Base-by-base conservation (phyloP, 2,888 invertebrate genomes). In the Xanthia icteritia region DNA sequence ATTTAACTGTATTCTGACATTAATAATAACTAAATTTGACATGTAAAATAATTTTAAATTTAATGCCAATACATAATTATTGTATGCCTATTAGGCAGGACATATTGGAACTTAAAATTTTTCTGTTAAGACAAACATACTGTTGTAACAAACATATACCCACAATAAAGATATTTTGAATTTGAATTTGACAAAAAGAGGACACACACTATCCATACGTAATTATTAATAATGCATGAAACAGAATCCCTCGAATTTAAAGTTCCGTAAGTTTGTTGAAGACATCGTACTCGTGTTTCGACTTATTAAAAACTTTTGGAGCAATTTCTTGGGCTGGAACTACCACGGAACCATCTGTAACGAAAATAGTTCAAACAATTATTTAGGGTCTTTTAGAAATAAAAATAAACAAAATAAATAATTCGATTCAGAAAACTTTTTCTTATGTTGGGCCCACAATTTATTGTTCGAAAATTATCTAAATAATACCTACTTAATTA, bases 281-380 rank as follows among this genome's bases (percentile, higher is more conserved):
- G 17, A 75, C 23, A 17, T 84, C n/a, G 42, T 81, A 75, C 1
- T 36, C 27, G 2, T 13, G 9, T 64, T 48, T 63, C 27, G 36
- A 23, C 2, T 64, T 69, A 20, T 58, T 76, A 11, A 69, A 72
- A 9, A 64, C 4, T 39, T 61, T 81, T 31, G 51, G 5, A 23
- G 23, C 31, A 23, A 82, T 66, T 51, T 83, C 85, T 63, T 70
- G 69, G 1, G 27, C 58, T 13, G 82, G 82, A 61, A 83, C 51
- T 5, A 13, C 31, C 23, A 45, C 78, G 5, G 36, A 5, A 27
- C 45, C 56, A 56, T 70, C 85, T 75, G 66, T 48, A 76, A 68
- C 6, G 36, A 20, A 36, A 68, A 54, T 6, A 11, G 9, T 54
- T 36, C 36, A 54, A 17, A 20, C 9, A 36, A 36, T 51, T 15